These are phyloP conservation scores for Bradypodion ventrale DNA, from an alignment of 2,797 vertebrate genomes.

Conservation along the genomic window DNA sequence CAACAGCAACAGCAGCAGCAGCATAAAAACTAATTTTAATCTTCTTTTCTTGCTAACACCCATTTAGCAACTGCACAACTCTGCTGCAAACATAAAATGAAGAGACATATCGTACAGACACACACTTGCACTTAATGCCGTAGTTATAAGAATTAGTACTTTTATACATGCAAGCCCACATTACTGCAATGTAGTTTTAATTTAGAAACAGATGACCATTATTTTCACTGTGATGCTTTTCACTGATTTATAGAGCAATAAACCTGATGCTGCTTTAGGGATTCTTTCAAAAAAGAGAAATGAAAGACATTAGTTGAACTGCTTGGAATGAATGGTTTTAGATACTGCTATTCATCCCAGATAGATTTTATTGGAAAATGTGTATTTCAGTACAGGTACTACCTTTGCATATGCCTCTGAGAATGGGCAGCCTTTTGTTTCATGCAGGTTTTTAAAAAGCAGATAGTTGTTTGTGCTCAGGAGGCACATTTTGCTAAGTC, in stretches of 20 bases:
- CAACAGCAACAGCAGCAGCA: neutral
- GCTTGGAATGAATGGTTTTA: constrained; percentile 45
- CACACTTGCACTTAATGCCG: constrained; percentile 47
- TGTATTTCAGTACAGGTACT: constrained; percentile 3
- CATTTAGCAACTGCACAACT: constrained; percentile 20
- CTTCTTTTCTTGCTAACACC: constrained; percentile 22
- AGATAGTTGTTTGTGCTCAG: neutral
- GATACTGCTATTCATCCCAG: constrained; percentile 14
- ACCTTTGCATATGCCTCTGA: neutral
- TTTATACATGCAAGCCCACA: constrained; percentile 48
- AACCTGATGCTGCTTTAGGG: constrained; percentile 56
- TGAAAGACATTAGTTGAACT: constrained; percentile 37
- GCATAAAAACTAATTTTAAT: constrained; percentile 15
- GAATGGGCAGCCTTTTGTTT: neutral
- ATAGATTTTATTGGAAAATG: constrained; percentile 4
- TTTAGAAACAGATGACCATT: constrained; percentile 67
- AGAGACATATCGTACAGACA: neutral
- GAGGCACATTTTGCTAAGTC: neutral
- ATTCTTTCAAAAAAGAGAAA: constrained; percentile 49
- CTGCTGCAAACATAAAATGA: constrained; percentile 6
- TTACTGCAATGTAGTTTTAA: constrained; percentile 58
- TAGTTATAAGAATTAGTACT: constrained; percentile 42
- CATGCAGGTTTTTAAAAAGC: neutral
- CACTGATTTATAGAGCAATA: constrained; percentile 68
- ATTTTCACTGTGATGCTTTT: constrained; percentile 61